Evolutionary conservation across 1,140 invertebrate species (phyloP), one percentile per base, ranked within the genome.

Genomic region (Ceratina australensis): DNA sequence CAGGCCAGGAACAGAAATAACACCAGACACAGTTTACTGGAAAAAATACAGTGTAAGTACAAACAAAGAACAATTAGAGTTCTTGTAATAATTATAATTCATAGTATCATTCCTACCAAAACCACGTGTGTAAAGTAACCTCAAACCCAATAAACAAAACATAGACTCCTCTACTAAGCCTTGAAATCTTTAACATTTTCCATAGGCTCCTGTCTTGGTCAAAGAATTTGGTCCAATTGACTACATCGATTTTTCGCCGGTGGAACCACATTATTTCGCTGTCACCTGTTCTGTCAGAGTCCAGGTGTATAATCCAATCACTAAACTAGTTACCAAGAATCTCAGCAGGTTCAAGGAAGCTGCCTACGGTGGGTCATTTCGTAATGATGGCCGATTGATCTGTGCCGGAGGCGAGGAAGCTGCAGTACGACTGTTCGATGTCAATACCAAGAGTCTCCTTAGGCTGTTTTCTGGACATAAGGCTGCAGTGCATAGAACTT

Each of bases 221-320:
- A 99, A 98, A 92, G 98, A 99, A 91, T 97, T 96, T 93, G 97
- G 97, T 52, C 94, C 96, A 0, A 97, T 99, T 49, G 97, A 98
- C 89, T 96, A 97, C 86, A 94, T 99, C 67, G 96, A 98, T 89
- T 98, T 99, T 89, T 97, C 96, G 85, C 96, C 96, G 10, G 93
- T 95, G 18, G 95, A 97, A 86, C 97, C 97, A 0, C 94, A 98
- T 93, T 95, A 97, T 89, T 97, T 98, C 93, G 97, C 97, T 16
- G 96, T 98, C 8, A 97, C 98, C 61, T 98, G 96, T 90, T 98
- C 97, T 1, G 96, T 97, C 12, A 93, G 97, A 89, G 96, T 98
- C 85, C 97, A 98, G 93, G 92, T 98, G n/a, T 98, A 98, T 89
- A 97, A 97, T 92, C 95, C 97, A 12, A 95, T 97, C 47, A 98